Percentiles rank a stretch among this genome's conserved stretches.
These are phyloP conservation scores for Platichthys flesus DNA, from an alignment of 2,113 vertebrate species.

Conservation along the genomic window DNA sequence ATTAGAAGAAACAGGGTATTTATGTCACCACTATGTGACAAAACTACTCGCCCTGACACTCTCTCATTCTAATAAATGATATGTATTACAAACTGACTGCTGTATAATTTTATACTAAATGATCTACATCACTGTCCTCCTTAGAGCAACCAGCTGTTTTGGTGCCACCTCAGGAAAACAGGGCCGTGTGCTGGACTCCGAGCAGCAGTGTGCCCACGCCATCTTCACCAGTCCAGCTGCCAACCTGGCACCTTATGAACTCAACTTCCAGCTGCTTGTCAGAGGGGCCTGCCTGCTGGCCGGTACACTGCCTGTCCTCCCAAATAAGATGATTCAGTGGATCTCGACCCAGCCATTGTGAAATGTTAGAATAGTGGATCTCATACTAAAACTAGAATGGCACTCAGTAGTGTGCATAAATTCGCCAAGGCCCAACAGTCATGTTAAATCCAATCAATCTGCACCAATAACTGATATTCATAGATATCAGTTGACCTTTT, in stretches of 20 bases:
- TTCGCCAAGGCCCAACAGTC: too few species aligned
- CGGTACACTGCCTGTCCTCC: constrained; percentile 77
- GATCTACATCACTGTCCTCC: constrained; percentile 38
- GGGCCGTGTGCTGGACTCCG: constrained; percentile 52
- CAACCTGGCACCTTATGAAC: constrained; percentile 90
- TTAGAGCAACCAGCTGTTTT: constrained; percentile 93
- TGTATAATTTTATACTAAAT: neutral
- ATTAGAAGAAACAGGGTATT: constrained; percentile 88
- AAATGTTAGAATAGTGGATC: neutral
- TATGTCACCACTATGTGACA: neutral
- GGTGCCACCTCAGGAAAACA: constrained; percentile 81
- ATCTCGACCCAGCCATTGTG: neutral
- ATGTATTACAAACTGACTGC: neutral
- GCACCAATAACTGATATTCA: too few species aligned
- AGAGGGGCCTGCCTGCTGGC: constrained; percentile 95
- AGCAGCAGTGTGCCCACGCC: constrained; percentile 76
- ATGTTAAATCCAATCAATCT: too few species aligned
- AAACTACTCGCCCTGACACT: neutral
- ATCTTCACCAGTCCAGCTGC: constrained; percentile 87
- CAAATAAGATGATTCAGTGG: neutral
- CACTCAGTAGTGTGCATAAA: too few species aligned
- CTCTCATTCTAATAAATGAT: neutral
- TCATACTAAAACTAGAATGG: neutral
- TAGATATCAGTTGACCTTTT: too few species aligned
- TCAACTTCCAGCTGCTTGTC: constrained; percentile 95